A percentile compares a stretch with the other conserved stretches of the same genome.
Conservation (phyloP, 2,888 invertebrate species). For the Shargacucullia verbasci region DNA sequence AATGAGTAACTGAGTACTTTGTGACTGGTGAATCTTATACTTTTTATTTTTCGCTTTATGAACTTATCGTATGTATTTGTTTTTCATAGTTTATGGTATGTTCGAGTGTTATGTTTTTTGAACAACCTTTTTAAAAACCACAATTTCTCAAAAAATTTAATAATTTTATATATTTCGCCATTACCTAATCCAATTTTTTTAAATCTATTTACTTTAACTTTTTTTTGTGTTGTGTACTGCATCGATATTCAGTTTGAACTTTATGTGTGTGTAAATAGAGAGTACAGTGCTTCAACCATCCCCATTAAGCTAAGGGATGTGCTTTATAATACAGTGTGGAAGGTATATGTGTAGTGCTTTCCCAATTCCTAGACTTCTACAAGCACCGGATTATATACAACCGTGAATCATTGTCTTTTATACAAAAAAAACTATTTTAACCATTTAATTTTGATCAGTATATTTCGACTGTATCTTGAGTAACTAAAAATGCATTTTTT, state of each 20-base stretch:
- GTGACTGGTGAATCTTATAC: conserved; percentile 4
- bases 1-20: conserved; percentile 5
- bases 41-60: background rate
- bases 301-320: conserved; percentile 55
- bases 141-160: no score
- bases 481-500: no score
- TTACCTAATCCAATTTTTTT: conserved; percentile 11
- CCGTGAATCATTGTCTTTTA: conserved; percentile 3
- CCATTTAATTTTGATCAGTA: no score
- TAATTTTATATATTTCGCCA: no score
- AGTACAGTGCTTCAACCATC: conserved; percentile 57
- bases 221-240: conserved; percentile 56
- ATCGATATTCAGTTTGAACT: conserved; percentile 58
- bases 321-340: conserved; percentile 55
- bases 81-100: no score
- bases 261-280: conserved; percentile 38
- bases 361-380: conserved; percentile 36
- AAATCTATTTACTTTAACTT: no score
- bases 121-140: no score
- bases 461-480: no score
- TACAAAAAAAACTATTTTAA: background rate
- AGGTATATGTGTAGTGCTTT: conserved; percentile 45
- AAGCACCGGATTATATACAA: conserved; percentile 52
- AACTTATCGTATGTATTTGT: no score
- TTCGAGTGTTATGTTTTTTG: no score